A percentile compares a stretch with the other conserved stretches of the same genome.
Evolutionary conservation across 2,888 invertebrate species (phyloP).

Genomic region (Perdita meconis): DNA sequence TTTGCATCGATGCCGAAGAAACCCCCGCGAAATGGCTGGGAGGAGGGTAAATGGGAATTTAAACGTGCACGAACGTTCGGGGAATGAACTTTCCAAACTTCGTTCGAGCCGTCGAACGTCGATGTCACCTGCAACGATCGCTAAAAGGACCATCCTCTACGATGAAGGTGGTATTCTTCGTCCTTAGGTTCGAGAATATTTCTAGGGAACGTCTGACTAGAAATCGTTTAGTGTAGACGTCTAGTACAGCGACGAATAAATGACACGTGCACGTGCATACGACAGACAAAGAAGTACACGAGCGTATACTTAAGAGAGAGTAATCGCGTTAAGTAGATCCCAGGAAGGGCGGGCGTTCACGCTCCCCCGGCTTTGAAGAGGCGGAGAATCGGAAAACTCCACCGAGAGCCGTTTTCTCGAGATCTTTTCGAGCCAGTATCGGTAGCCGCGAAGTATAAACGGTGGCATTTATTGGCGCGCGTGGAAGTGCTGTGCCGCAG

Average conservation of each 20-base stretch:
- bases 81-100: background rate
- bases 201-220: background rate
- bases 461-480: constrained; percentile 46
- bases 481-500: constrained; percentile 14
- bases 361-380: background rate
- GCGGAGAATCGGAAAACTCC: too few species aligned
- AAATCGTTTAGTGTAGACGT: constrained; percentile 32
- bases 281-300: background rate
- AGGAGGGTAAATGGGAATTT: too few species aligned
- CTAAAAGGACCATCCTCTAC: background rate
- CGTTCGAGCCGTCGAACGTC: background rate
- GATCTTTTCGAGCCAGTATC: background rate
- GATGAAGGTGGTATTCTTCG: background rate
- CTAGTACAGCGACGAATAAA: constrained; percentile 37
- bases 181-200: background rate
- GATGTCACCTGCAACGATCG: background rate
- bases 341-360: constrained; percentile 15
- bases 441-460: constrained; percentile 22
- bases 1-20: too few species aligned
- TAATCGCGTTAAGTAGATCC: constrained; percentile 28
- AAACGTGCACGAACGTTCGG: too few species aligned
- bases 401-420: background rate
- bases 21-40: too few species aligned
- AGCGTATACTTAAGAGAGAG: constrained; percentile 15
- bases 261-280: background rate